phyloP scores from a whole-genome alignment of 2,113 vertebrate genomes.

The Lepus timidus region DNA sequence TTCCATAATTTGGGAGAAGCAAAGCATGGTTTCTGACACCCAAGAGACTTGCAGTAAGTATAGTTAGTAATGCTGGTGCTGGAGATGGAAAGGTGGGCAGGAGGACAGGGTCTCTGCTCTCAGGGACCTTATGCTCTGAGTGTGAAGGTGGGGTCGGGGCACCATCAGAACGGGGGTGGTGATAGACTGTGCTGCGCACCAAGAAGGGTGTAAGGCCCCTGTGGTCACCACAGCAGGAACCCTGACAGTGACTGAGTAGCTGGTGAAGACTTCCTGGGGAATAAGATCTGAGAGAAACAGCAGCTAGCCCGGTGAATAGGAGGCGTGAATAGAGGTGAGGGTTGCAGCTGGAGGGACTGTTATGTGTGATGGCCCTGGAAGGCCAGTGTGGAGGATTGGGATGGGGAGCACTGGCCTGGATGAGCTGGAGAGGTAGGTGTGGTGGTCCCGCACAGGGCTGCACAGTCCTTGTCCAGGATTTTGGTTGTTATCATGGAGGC shows the following conservation, averaged over 20 bases:
- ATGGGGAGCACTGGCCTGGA: not conserved
- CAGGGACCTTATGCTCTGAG: too few relatives aligned
- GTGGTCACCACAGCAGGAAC: not conserved
- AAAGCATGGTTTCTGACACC: not conserved
- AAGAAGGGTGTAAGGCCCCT: not conserved
- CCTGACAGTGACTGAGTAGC: not conserved
- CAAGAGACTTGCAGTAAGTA: not conserved
- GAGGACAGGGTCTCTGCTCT: not conserved
- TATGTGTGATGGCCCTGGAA: not conserved
- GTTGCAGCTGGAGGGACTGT: not conserved
- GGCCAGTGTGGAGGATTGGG: not conserved
- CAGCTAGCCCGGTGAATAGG: not conserved
- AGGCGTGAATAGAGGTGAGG: not conserved
- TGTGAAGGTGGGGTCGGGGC: not conserved
- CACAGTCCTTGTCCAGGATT: not conserved
- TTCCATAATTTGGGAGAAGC: not conserved
- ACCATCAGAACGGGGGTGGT: accelerated
- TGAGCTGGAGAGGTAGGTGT: accelerated
- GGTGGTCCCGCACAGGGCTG: too few relatives aligned
- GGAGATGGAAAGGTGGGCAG: not conserved
- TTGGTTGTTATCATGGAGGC: not conserved
- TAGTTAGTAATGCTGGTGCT: not conserved
- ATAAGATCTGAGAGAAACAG: not conserved
- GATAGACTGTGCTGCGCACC: too few relatives aligned
- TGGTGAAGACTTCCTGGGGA: not conserved